These are phyloP conservation scores for Epistrophella euchroma DNA, from an alignment of 2,888 invertebrate species.

Conservation along the genomic window DNA sequence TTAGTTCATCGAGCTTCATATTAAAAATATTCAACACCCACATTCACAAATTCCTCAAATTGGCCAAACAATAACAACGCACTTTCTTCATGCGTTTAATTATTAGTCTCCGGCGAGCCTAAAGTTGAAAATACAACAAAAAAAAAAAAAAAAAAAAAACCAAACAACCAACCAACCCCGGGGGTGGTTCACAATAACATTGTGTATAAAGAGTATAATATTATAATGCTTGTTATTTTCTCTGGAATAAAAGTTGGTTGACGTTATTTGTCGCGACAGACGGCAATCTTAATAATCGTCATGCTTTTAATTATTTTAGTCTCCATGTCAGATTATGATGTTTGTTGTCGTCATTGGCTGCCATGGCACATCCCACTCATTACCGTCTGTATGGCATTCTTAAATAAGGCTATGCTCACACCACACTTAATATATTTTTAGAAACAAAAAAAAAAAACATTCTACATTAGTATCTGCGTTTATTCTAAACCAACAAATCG, in stretches of 20 bases:
- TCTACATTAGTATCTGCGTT: background rate
- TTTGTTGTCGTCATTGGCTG: conserved; percentile 35
- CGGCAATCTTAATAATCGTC: conserved; percentile 29
- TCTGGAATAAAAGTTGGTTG: conserved; percentile 11
- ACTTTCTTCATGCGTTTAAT: conserved; percentile 46
- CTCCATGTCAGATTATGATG: conserved; percentile 14
- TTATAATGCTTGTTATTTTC: background rate
- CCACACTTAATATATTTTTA: background rate
- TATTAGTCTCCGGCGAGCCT: conserved; percentile 36
- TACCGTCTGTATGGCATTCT: conserved; percentile 8
- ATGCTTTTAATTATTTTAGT: conserved; percentile 52
- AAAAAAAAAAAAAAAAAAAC: too few species aligned
- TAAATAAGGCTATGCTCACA: background rate
- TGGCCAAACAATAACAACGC: conserved; percentile 33
- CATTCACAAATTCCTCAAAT: conserved; percentile 24
- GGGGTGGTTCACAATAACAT: conserved; percentile 26
- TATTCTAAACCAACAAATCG: too few species aligned
- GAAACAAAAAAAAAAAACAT: background rate
- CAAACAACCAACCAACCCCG: background rate
- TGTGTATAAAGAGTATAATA: background rate
- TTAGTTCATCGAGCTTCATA: conserved; percentile 55
- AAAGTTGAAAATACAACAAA: background rate
- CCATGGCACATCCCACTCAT: conserved; percentile 43
- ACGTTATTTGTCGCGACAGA: conserved; percentile 29
- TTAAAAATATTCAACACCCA: conserved; percentile 8